Percentiles rank a stretch among this genome's conserved stretches.
Conservation (phyloP, 2,797 vertebrate species). For the Aphelocoma californica region DNA sequence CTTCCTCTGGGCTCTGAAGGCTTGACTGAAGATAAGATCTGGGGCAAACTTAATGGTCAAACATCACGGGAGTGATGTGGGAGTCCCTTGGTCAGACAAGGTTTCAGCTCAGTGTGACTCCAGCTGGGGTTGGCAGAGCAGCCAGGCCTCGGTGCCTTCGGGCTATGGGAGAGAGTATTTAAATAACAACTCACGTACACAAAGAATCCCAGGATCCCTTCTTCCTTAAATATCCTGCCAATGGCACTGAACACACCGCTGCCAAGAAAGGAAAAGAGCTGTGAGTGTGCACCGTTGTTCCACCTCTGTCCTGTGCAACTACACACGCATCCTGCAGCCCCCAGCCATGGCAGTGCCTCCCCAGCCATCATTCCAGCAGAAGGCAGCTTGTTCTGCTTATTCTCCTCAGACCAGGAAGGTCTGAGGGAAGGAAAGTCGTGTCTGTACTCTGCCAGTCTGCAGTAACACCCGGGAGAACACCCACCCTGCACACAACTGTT, state of each 20-base stretch:
- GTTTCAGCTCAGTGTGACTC: neutral
- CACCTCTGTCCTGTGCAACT: neutral
- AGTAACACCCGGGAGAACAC: neutral
- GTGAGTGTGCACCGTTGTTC: neutral
- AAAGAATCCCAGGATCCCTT: constrained; percentile 87
- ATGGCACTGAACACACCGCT: constrained; percentile 83
- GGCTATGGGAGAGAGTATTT: neutral
- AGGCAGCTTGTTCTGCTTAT: neutral
- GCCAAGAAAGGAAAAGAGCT: constrained; percentile 26
- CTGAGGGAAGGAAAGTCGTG: neutral
- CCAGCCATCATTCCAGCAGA: neutral
- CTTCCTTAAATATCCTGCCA: constrained; percentile 84
- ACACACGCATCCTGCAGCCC: accelerated
- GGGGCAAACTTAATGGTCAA: neutral
- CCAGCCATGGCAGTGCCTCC: neutral
- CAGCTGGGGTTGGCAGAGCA: neutral
- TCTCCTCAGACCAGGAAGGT: neutral
- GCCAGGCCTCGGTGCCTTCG: neutral
- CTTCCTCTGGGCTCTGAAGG: neutral
- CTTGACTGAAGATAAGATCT: constrained; percentile 19
- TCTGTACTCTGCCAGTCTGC: neutral
- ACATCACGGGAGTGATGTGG: neutral
- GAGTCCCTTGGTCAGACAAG: neutral
- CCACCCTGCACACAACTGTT: neutral
- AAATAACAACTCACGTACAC: constrained; percentile 78